A percentile compares a stretch with the other conserved stretches of the same genome.
These are phyloP conservation scores for Serinus canaria DNA, from an alignment of 2,113 vertebrate species.

Conservation along the genomic window DNA sequence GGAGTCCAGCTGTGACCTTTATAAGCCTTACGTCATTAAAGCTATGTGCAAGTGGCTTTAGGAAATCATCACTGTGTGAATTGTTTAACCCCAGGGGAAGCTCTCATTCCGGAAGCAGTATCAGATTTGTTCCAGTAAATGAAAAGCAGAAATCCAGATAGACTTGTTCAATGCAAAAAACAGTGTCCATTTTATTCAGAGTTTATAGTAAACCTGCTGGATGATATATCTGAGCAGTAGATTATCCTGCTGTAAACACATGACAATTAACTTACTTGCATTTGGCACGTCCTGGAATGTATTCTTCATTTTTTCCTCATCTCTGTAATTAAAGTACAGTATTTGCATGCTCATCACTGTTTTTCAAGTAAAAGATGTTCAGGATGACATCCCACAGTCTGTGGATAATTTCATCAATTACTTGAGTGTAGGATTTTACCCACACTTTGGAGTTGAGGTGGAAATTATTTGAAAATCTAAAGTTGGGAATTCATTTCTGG, in stretches of 20 bases:
- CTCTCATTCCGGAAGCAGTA: background rate
- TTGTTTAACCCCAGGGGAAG: conserved; percentile 6
- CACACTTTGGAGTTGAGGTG: no score
- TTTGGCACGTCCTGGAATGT: background rate
- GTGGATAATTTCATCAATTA: background rate
- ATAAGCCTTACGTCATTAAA: background rate
- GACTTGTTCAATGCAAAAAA: background rate
- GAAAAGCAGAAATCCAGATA: conserved; percentile 16
- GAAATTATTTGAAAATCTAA: background rate
- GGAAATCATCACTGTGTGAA: background rate
- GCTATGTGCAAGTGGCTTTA: background rate
- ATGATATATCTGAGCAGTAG: background rate
- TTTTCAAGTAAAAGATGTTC: fast-evolving
- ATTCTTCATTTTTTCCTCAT: background rate
- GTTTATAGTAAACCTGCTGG: background rate
- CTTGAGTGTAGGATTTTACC: background rate
- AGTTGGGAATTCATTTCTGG: background rate
- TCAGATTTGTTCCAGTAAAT: conserved; percentile 6
- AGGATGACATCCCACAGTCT: no score
- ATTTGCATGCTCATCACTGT: fast-evolving
- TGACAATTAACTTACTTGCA: background rate
- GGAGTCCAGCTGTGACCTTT: conserved; percentile 4
- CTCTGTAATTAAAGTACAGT: background rate
- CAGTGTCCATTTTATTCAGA: background rate
- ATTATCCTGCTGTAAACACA: background rate